Evolutionary conservation across 2,113 vertebrate species (phyloP).

Genomic region (Chlamydotis undulata): DNA sequence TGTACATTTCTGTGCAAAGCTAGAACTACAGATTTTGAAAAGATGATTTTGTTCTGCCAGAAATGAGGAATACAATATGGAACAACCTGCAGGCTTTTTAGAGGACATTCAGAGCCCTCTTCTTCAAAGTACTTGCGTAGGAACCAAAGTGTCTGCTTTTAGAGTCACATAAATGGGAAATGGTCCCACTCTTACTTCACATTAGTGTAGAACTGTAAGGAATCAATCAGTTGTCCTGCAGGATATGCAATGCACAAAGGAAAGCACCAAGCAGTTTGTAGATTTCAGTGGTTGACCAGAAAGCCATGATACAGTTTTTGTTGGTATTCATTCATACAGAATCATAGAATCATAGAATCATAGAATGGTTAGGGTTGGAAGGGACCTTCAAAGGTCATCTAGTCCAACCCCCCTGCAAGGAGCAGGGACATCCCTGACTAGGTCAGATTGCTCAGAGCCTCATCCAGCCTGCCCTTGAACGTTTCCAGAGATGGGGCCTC

Average conservation of each 20-base stretch:
- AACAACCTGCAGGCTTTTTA: background rate
- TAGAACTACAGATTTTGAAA: background rate
- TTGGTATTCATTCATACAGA: background rate
- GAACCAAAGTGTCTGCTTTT: background rate
- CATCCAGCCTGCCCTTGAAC: too few relatives aligned
- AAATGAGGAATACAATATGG: background rate
- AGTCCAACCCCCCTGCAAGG: too few relatives aligned
- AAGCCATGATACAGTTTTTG: background rate
- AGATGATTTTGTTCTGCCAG: background rate
- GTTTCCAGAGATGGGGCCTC: too few relatives aligned
- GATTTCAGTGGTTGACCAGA: background rate
- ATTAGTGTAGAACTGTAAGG: background rate
- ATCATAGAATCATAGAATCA: too few relatives aligned
- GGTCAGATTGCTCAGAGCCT: too few relatives aligned
- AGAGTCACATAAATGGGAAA: background rate
- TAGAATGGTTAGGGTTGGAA: too few relatives aligned
- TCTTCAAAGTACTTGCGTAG: background rate
- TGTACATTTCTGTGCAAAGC: background rate
- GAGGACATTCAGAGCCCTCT: background rate
- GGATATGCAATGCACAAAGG: background rate
- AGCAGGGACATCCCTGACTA: too few relatives aligned
- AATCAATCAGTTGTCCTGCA: rapidly evolving
- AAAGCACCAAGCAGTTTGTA: background rate
- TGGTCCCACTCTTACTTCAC: background rate
- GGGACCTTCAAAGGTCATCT: too few relatives aligned